Base-by-base conservation (phyloP, 2,797 vertebrate species). In the Parauchenoglanis ngamensis region DNA sequence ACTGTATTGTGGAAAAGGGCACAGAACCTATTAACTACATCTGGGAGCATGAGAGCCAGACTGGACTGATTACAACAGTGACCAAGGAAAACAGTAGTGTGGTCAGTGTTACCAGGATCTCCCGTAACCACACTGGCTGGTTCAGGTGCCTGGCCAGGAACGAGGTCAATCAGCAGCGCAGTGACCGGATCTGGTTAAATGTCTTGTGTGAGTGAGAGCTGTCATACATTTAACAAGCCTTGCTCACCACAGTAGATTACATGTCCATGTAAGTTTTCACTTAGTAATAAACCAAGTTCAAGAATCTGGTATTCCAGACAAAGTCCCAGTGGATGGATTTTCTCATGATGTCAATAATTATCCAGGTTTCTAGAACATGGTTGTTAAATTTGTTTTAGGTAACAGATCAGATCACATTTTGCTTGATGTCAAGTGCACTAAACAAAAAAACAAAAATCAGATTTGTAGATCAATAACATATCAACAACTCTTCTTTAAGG, bases 111-210 rank as follows among this genome's bases (percentile, higher is more conserved):
- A 95, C 94, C 0, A 89, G 94, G 0, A 90, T 97, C 75, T 96
- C 93, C 90, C 96, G 97, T 19, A 96, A 95, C 70, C 95, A 97
- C 90, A 94, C 95, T 0, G 97, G 97, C 89, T 97, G 96, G 97
- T 98, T 97, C 73, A 7, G 90, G 77, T 98, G 98, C 89, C 93
- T 94, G 0, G 97, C 92, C 87, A 90, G 79, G 87, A 98, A 98
- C 0, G 88, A 93, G 0, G 96, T 98, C 93, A 98, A 96, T 94
- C 93, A 91, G 67, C 92, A 92, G 90, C 95, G 85, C 91, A 98
- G 98, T 0, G 95, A 97, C 13, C 89, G 92, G 0, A 40, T 95
- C 90, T 96, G 95, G 83, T 75, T 88, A 59, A 79, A 91, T 59
- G 87, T 88, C 15, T 87, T 89, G 91, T 98, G 98, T 98, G 92